Evolutionary conservation across 2,113 vertebrate genomes (phyloP).

Genomic region (Leptobrachium ailaonicum): DNA sequence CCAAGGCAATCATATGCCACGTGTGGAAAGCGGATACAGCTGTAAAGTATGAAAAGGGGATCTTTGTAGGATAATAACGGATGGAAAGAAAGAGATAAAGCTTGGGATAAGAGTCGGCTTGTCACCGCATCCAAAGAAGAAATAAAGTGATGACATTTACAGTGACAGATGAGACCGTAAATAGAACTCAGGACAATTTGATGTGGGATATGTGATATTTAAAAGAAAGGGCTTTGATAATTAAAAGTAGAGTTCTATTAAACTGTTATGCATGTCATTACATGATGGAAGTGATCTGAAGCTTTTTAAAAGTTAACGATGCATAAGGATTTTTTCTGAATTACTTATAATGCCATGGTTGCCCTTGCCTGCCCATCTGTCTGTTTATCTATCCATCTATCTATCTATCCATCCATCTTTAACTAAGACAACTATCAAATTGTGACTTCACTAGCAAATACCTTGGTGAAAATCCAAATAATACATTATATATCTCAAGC

Average conservation of each 20-base stretch:
- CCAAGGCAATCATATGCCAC: conserved; percentile 93
- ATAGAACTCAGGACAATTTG: conserved; percentile 81
- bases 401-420: too few relatives aligned
- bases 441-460: too few relatives aligned
- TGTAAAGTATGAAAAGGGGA: conserved; percentile 80
- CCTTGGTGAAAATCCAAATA: not conserved
- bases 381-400: too few relatives aligned
- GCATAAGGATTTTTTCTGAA: conserved; percentile 46
- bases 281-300: conserved; percentile 72
- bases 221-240: conserved; percentile 87
- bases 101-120: conserved; percentile 82
- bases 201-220: conserved; percentile 90
- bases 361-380: too few relatives aligned
- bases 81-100: conserved; percentile 87
- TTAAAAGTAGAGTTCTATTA: conserved; percentile 86
- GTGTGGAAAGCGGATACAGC: conserved; percentile 96
- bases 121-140: conserved; percentile 80
- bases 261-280: conserved; percentile 81
- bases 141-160: conserved; percentile 94
- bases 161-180: conserved; percentile 89
- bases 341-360: not conserved
- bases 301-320: conserved; percentile 81
- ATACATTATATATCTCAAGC: not conserved
- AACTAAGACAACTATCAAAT: too few relatives aligned
- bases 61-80: conserved; percentile 90